A percentile compares a stretch with the other conserved stretches of the same genome.
Evolutionary conservation across 2,797 vertebrate species (phyloP).

Genomic region (Oryzias dopingdopingensis): DNA sequence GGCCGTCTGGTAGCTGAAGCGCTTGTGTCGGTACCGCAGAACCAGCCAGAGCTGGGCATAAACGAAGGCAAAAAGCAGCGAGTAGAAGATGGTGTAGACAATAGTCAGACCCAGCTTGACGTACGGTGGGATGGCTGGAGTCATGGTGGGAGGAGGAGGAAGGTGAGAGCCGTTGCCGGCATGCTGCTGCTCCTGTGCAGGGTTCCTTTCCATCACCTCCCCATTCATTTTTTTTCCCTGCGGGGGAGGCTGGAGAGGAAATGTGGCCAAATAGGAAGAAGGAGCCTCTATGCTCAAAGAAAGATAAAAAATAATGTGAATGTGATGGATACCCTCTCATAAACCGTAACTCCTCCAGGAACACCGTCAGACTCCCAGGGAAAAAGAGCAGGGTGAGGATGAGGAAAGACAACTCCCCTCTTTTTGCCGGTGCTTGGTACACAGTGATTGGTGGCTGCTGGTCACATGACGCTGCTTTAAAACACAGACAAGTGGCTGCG

Average conservation of each 20-base stretch:
- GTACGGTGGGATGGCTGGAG: conserved; percentile 85
- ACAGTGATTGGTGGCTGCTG: conserved; percentile 24
- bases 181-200: conserved; percentile 29
- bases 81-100: conserved; percentile 89
- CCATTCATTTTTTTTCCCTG: conserved; percentile 38
- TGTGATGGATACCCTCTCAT: conserved; percentile 13
- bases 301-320: conserved; percentile 11
- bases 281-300: neutral
- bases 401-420: conserved; percentile 44
- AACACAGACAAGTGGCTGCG: conserved; percentile 33
- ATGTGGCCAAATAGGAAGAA: neutral
- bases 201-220: conserved; percentile 52
- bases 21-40: conserved; percentile 89
- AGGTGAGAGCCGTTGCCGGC: conserved; percentile 67
- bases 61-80: conserved; percentile 87
- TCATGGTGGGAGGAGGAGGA: conserved; percentile 80
- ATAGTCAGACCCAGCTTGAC: conserved; percentile 89
- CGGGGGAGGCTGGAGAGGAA: conserved; percentile 6
- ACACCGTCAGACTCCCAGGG: conserved; percentile 30
- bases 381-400: conserved; percentile 14
- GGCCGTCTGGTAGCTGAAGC: conserved; percentile 91
- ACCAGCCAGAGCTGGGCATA: conserved; percentile 93
- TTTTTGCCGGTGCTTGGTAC: conserved; percentile 50
- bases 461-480: conserved; percentile 38
- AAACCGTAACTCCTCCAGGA: conserved; percentile 12